Percentiles rank a stretch among this genome's conserved stretches.
Conservation (phyloP, 2,113 vertebrate species). For the Dasypus novemcinctus region DNA sequence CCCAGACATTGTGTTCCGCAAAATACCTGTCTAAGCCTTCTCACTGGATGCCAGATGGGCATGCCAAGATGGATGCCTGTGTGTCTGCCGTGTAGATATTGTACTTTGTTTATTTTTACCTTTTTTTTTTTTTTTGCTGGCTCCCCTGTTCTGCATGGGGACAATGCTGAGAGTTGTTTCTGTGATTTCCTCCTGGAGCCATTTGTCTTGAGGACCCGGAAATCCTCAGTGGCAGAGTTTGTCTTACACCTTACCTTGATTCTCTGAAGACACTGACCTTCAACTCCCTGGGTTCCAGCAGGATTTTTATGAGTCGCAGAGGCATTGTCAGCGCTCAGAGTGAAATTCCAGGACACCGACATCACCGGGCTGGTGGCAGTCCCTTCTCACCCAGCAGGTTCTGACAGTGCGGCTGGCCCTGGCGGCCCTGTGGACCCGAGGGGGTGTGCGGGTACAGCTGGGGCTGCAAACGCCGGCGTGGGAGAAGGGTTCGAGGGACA, state of each 20-base stretch:
- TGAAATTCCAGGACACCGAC: constrained; percentile 41
- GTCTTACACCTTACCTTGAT: background rate
- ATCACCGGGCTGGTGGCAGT: background rate
- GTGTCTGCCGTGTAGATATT: background rate
- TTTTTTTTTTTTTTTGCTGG: background rate
- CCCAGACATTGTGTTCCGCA: background rate
- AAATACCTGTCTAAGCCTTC: background rate
- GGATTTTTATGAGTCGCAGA: constrained; percentile 42
- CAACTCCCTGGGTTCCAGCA: constrained; percentile 22
- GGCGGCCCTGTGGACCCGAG: background rate
- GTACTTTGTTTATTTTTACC: background rate
- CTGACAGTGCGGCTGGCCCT: background rate
- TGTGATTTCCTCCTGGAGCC: background rate
- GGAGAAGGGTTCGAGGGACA: background rate
- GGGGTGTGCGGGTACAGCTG: background rate
- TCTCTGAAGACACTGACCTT: constrained; percentile 57
- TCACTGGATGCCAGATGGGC: background rate
- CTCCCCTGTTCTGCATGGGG: background rate
- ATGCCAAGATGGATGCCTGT: background rate
- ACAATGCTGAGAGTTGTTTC: background rate
- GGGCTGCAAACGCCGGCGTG: background rate
- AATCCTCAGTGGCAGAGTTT: background rate
- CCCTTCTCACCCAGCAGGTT: constrained; percentile 27
- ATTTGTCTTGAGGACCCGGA: background rate
- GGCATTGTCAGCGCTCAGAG: constrained; percentile 8